These are phyloP conservation scores for Trachops cirrhosus DNA, from an alignment of 2,797 vertebrate species.

Conservation along the genomic window DNA sequence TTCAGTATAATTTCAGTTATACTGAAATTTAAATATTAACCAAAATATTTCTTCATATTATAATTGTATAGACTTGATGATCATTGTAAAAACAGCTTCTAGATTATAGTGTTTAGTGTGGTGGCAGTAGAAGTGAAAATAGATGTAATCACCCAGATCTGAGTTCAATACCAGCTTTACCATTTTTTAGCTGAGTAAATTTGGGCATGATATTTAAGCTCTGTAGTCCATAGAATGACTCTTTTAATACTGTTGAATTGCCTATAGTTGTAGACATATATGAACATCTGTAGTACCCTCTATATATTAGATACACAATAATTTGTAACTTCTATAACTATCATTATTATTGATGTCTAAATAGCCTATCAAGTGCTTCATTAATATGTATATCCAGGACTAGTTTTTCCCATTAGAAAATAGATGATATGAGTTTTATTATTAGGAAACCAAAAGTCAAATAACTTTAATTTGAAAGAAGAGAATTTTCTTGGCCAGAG, in stretches of 20 bases:
- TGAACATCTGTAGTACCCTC: neutral
- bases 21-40: neutral
- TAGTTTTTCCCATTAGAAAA: neutral
- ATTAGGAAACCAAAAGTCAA: neutral
- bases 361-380: neutral
- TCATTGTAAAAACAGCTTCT: neutral
- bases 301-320: neutral
- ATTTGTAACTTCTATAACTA: neutral
- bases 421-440: neutral
- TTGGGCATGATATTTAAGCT: neutral
- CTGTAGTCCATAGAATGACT: neutral
- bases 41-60: neutral
- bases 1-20: too few relatives aligned
- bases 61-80: neutral
- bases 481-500: neutral
- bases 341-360: neutral
- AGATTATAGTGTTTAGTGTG: neutral
- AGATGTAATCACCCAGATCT: neutral
- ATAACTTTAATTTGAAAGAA: too few relatives aligned
- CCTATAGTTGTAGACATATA: neutral
- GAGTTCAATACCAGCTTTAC: neutral
- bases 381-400: neutral
- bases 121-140: neutral
- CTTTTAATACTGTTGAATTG: neutral
- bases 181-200: neutral